Base-by-base conservation (phyloP, 2,797 vertebrate genomes). In the Propithecus deckenii region DNA sequence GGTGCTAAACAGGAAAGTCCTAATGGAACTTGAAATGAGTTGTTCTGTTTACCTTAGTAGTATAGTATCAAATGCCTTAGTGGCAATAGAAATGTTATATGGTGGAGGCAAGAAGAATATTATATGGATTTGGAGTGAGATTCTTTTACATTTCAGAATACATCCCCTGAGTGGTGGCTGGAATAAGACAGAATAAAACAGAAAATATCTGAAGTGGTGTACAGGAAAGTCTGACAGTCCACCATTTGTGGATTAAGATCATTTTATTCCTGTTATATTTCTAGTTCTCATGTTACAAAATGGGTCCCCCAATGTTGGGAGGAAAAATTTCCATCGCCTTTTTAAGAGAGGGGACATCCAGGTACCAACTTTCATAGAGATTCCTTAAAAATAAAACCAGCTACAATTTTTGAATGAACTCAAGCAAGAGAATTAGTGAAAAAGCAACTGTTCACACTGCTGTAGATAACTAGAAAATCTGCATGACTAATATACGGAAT, bases 161-260 rank as follows among this genome's bases (percentile, higher is more conserved):
- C 17, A 5, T 65, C 2, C 18, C 52, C 28, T 30, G 3, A 48
- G 5, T 7, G 10, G 4, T 41, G 1, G 1, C 11, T 35, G 20
- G 20, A 43, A 88, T 78, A 59, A 89, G 35, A 81, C 7, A 48
- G 25, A 61, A 1, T 43, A 38, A 76, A 67, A 79, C 4, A 75
- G 35, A 85, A 30, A 61, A 7, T 20, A 46, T 28, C 23, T 61
- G 22, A 71, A 38, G 11, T 35, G 61, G 23, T 38, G 4, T 52
- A 38, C 9, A 86, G 43, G 22, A 80, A 80, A 23, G 12, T 59
- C 35, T 59, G 50, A 65, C 2, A 63, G 25, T 5, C 1, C 11
- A 28, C 17, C 4, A 38, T 74, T 74, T 35, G 12, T 59, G 20
- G 23, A n/a, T 1, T 7, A 74, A 25, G 12, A 22, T 46, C 17